These are phyloP conservation scores for Pseudorhombus dupliciocellatus DNA, from an alignment of 2,113 vertebrate genomes.

Conservation along the genomic window DNA sequence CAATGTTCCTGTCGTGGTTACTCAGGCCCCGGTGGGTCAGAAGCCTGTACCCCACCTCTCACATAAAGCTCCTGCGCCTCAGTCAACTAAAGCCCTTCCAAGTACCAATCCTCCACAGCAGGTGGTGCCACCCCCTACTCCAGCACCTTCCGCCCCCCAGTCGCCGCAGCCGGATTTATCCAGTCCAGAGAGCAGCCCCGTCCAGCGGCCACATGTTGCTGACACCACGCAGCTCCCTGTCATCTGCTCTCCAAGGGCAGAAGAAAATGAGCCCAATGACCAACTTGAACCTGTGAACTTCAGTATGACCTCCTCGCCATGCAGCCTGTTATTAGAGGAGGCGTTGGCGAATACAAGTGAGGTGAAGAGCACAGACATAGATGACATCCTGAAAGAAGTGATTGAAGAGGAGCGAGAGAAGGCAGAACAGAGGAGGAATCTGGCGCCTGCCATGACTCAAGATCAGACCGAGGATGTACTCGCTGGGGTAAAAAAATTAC, in stretches of 20 bases:
- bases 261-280: slow-evolving; percentile 51
- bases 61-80: slow-evolving; percentile 71
- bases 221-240: slow-evolving; percentile 8
- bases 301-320: slow-evolving; percentile 29
- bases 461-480: slow-evolving; percentile 40
- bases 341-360: slow-evolving; percentile 26
- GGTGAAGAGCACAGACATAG: slow-evolving; percentile 57
- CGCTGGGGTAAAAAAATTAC: slow-evolving; percentile 48
- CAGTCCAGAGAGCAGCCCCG: slow-evolving; percentile 24
- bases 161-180: slow-evolving; percentile 1
- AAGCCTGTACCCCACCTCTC: slow-evolving; percentile 72
- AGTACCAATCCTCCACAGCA: slow-evolving; percentile 53
- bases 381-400: slow-evolving; percentile 72
- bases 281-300: slow-evolving; percentile 67
- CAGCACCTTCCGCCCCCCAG: slow-evolving; percentile 22
- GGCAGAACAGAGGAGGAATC: slow-evolving; percentile 41
- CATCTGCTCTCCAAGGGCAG: slow-evolving; percentile 12
- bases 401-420: slow-evolving; percentile 70
- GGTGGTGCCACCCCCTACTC: slow-evolving; percentile 44
- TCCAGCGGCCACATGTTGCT: slow-evolving; percentile 27
- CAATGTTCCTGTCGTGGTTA: slow-evolving; percentile 92
- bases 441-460: slow-evolving; percentile 16
- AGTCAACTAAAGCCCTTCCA: slow-evolving; percentile 44
- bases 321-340: slow-evolving; percentile 57
- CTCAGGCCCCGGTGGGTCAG: slow-evolving; percentile 83